Evolutionary conservation across 2,888 invertebrate species (phyloP).

Genomic region (Epistrophella euchroma): DNA sequence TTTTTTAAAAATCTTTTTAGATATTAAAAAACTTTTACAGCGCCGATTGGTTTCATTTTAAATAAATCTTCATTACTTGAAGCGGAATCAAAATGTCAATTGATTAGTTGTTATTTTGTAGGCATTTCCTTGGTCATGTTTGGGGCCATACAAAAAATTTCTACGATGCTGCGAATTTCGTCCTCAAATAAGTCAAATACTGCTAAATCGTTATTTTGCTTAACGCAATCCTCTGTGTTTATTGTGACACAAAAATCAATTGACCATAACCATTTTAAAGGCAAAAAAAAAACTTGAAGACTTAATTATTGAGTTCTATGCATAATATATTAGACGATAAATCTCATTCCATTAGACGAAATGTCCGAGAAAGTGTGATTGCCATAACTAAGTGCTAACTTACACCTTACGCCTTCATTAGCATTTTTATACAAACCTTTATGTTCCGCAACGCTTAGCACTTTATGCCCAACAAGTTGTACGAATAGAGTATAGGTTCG

Average conservation of each 20-base stretch:
- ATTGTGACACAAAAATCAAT: background rate
- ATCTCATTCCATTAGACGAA: conserved; percentile 38
- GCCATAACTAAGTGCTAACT: conserved; percentile 60
- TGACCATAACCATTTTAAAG: background rate
- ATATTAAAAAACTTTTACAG: no score
- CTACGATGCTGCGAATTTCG: no score
- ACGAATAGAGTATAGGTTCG: conserved; percentile 6
- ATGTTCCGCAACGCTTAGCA: conserved; percentile 55
- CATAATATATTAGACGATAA: conserved; percentile 49
- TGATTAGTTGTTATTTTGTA: no score
- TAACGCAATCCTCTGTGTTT: background rate
- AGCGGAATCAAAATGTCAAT: no score
- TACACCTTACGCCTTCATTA: conserved; percentile 64
- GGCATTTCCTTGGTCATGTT: no score
- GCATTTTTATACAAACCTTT: conserved; percentile 36
- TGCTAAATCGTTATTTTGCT: background rate
- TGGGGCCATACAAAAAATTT: no score
- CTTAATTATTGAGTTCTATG: conserved; percentile 30
- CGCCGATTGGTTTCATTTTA: no score
- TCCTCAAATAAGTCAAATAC: no score
- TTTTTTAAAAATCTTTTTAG: no score
- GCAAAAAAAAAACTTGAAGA: background rate
- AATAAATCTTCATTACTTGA: no score
- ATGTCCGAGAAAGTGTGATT: conserved; percentile 27
- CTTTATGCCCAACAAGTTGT: conserved; percentile 22